Percentiles rank a stretch among this genome's conserved stretches.
phyloP scores from a whole-genome alignment of 2,113 vertebrate genomes.

The Antigone vipio region DNA sequence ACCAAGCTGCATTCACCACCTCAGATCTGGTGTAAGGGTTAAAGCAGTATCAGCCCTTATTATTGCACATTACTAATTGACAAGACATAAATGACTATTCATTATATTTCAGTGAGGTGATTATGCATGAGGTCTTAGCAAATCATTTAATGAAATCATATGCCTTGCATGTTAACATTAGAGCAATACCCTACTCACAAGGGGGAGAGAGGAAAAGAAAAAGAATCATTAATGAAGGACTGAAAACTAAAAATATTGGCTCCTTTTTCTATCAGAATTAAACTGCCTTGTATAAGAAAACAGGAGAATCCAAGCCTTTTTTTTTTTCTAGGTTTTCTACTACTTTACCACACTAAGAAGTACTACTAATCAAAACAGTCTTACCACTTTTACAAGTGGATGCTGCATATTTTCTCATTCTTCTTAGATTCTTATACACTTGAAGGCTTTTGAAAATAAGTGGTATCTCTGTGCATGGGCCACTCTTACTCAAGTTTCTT shows the following conservation, averaged over 20 bases:
- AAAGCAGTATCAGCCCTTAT: not conserved
- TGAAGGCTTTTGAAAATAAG: not conserved
- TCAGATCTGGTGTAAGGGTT: not conserved
- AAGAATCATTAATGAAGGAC: not conserved
- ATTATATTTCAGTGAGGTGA: constrained; percentile 10
- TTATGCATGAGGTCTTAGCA: not conserved
- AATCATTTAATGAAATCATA: not conserved
- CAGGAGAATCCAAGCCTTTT: not conserved
- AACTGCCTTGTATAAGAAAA: not conserved
- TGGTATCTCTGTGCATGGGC: not conserved
- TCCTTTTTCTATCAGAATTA: not conserved
- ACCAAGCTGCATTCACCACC: not conserved
- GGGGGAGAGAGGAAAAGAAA: not conserved
- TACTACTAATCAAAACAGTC: not conserved
- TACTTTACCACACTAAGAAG: not conserved
- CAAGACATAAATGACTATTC: not conserved
- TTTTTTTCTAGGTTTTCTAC: not conserved
- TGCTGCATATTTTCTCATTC: not conserved
- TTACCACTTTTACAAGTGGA: not conserved
- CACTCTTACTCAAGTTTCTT: not conserved
- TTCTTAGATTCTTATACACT: not conserved
- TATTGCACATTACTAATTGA: not conserved
- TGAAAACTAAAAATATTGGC: not conserved
- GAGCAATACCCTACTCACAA: not conserved
- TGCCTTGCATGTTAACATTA: not conserved